phyloP scores from a whole-genome alignment of 2,113 vertebrate species.

The Protobothrops flavoviridis region DNA sequence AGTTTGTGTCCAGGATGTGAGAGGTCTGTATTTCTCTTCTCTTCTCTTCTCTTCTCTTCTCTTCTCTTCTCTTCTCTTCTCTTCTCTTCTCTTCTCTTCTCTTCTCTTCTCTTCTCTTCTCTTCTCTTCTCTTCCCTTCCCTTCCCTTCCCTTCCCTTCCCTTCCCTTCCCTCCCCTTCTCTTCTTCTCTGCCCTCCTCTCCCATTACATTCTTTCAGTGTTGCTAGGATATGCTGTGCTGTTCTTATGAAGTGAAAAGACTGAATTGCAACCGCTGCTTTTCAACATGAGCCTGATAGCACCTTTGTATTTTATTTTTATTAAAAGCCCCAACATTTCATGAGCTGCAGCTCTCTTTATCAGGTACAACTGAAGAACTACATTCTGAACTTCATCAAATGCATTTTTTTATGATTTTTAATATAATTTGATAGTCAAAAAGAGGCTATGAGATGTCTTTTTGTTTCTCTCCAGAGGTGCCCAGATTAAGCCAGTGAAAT shows the following conservation, averaged over 20 bases:
- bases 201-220: no score
- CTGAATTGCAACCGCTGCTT: no score
- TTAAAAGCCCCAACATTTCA: no score
- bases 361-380: not conserved
- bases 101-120: not conserved
- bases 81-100: not conserved
- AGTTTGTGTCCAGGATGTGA: not conserved
- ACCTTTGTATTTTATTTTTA: no score
- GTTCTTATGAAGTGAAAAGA: no score
- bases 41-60: not conserved
- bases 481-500: not conserved
- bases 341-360: not conserved
- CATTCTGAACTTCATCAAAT: not conserved
- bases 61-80: not conserved
- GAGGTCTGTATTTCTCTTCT: no score
- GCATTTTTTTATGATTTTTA: not conserved
- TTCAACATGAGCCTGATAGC: no score
- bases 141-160: no score
- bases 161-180: no score
- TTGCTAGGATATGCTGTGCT: no score
- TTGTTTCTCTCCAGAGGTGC: not conserved
- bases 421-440: not conserved
- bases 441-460: not conserved
- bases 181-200: no score
- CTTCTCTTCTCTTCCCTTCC: not conserved